phyloP scores from a whole-genome alignment of 2,797 vertebrate species.

The Eulemur rubriventer region DNA sequence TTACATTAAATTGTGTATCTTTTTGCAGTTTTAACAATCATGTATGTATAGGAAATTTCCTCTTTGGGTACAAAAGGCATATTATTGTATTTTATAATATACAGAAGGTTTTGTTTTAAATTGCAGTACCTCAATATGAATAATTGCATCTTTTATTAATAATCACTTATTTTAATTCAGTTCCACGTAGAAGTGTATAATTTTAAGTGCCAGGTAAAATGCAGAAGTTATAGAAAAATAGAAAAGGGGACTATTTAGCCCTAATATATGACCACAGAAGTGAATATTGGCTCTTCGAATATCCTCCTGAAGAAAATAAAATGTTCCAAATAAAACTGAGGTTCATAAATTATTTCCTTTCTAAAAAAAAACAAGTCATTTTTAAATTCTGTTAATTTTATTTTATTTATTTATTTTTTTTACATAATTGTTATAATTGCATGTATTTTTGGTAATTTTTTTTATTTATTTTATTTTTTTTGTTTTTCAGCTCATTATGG shows the following conservation, averaged over 20 bases:
- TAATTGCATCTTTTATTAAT: not conserved
- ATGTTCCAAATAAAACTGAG: not conserved
- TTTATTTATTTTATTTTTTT: too few relatives aligned
- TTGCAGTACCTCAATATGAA: not conserved
- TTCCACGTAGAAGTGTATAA: not conserved
- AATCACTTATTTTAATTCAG: not conserved
- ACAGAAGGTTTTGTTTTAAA: not conserved
- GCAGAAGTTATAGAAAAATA: not conserved
- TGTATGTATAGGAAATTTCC: conserved; percentile 1
- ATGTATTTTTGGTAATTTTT: too few relatives aligned
- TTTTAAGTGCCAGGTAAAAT: conserved; percentile 27
- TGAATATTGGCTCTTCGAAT: not conserved
- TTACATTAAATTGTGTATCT: not conserved
- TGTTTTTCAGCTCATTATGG: too few relatives aligned
- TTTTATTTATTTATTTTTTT: too few relatives aligned
- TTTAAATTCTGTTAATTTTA: conserved; percentile 8
- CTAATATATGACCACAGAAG: not conserved
- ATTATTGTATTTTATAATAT: not conserved
- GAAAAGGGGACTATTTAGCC: not conserved
- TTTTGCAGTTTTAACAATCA: not conserved
- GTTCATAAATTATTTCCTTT: not conserved
- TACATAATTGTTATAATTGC: too few relatives aligned
- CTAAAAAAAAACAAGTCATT: not conserved
- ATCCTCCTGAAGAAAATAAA: not conserved
- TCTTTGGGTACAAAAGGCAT: not conserved